A percentile compares a stretch with the other conserved stretches of the same genome.
These are phyloP conservation scores for Phoeniculus purpureus DNA, from an alignment of 2,797 vertebrate genomes.

Conservation along the genomic window DNA sequence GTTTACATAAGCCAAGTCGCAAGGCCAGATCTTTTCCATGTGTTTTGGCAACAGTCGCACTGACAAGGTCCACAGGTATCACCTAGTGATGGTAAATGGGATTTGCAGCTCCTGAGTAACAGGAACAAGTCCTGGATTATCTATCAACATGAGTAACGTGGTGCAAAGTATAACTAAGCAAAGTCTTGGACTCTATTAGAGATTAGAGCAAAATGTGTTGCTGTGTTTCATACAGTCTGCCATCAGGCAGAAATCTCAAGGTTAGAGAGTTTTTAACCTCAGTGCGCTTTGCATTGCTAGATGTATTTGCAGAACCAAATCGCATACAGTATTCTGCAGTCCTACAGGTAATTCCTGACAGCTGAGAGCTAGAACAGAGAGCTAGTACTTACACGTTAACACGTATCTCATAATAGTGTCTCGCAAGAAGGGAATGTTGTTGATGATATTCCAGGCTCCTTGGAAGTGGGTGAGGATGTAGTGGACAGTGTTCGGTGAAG, in stretches of 20 bases:
- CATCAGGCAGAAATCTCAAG: neutral
- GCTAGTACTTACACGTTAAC: slow-evolving; percentile 88
- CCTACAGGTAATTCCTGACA: neutral
- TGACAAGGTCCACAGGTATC: neutral
- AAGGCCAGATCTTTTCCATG: neutral
- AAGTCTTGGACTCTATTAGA: neutral
- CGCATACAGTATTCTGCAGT: neutral
- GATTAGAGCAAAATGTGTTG: neutral
- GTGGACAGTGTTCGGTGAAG: slow-evolving; percentile 89
- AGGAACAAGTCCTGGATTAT: neutral
- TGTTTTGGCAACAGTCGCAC: neutral
- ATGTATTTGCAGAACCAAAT: neutral
- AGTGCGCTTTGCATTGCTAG: neutral
- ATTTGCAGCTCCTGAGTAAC: neutral
- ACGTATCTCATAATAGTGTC: slow-evolving; percentile 93
- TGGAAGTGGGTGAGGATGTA: slow-evolving; percentile 95
- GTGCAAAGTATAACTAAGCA: neutral
- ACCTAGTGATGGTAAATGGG: neutral
- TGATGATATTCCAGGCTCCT: slow-evolving; percentile 92
- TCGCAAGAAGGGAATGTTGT: slow-evolving; percentile 88
- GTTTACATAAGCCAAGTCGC: neutral
- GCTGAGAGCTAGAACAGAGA: neutral
- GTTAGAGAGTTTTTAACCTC: neutral
- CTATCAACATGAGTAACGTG: neutral
- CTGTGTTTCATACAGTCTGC: neutral